Evolutionary conservation across 2,113 vertebrate species (phyloP).

Genomic region (Tylochromis polylepis): DNA sequence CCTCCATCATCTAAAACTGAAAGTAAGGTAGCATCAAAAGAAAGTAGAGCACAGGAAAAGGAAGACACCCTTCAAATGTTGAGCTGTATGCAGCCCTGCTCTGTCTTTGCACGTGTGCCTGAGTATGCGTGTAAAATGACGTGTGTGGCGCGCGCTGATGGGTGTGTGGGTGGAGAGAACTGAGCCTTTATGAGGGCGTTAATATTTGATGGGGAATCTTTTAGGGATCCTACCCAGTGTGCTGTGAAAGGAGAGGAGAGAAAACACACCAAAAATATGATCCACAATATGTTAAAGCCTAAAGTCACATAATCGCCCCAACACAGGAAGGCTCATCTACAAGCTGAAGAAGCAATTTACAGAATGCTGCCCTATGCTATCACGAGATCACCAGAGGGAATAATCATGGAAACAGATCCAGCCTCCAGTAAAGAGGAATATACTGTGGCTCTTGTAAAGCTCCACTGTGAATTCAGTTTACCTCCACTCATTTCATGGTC

Average conservation of each 20-base stretch:
- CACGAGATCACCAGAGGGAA: slow-evolving; percentile 16
- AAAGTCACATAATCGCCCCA: background rate
- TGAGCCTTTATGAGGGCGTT: slow-evolving; percentile 20
- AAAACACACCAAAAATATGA: background rate
- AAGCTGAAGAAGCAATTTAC: background rate
- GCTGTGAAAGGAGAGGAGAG: background rate
- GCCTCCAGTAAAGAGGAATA: background rate
- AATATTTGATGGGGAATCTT: slow-evolving; percentile 62
- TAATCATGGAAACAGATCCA: background rate
- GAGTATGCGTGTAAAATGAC: background rate
- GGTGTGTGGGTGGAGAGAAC: slow-evolving; percentile 33
- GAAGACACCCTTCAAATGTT: slow-evolving; percentile 34
- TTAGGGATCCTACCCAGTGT: slow-evolving; percentile 14
- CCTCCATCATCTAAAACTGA: slow-evolving; percentile 21
- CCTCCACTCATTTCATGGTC: slow-evolving; percentile 23
- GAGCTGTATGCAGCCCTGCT: slow-evolving; percentile 18
- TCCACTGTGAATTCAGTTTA: slow-evolving; percentile 10
- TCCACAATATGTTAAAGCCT: background rate
- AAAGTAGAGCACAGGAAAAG: slow-evolving; percentile 30
- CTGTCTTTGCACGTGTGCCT: background rate
- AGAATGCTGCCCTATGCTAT: background rate
- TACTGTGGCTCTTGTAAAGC: slow-evolving; percentile 18
- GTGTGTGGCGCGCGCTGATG: background rate
- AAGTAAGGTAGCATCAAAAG: background rate
- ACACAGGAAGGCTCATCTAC: background rate